Base-by-base conservation (phyloP, 2,797 vertebrate species). In the Eulemur rubriventer region DNA sequence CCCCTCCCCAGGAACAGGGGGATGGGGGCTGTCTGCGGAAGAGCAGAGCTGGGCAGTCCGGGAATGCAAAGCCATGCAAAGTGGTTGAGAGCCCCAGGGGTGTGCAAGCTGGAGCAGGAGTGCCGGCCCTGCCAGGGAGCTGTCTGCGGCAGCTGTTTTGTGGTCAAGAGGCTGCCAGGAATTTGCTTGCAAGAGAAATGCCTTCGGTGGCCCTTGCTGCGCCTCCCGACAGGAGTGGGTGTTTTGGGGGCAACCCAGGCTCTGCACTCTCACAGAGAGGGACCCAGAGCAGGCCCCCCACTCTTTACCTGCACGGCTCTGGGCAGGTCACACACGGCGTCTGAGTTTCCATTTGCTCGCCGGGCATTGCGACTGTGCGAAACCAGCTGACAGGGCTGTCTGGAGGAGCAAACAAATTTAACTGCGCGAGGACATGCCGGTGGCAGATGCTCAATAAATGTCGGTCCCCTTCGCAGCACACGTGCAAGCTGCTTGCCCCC, bases 141-240 rank as follows among this genome's bases (percentile, higher is more conserved):
- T 6, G 2, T 22, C 9, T 8, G 50, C 16, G 1, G 24, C 26
- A 1, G 72, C 46, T 3, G 0, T 50, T 75, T 61, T 0, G 0
- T 28, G 4, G 10, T 8, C 2, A 4, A 69, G 41, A 28, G 4
- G 26, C 48, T 10, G 7, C 13, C 2, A 0, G 43, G 10, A 30
- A 24, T 50, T 18, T 14, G 2, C 10, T 46, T 12, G 7, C 30
- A 14, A 38, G 52, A 65, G 30, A 61, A 33, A 14, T 17, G 8
- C 35, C 57, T 43, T 0, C 0, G 0, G 2, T n/a, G 12, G 7
- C 3, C 4, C 43, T 1, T 0, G 4, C 7, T 14, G 11, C 13
- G 12, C 33, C 38, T 50, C 24, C 16, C 1, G 0, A 1, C 12
- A 5, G 24, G 3, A n/a, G 28, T 2, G 13, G 33, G 5, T 41